A percentile compares a stretch with the other conserved stretches of the same genome.
These are phyloP conservation scores for Drosophila biarmipes DNA, from an alignment of 1,140 invertebrate species.

Conservation along the genomic window DNA sequence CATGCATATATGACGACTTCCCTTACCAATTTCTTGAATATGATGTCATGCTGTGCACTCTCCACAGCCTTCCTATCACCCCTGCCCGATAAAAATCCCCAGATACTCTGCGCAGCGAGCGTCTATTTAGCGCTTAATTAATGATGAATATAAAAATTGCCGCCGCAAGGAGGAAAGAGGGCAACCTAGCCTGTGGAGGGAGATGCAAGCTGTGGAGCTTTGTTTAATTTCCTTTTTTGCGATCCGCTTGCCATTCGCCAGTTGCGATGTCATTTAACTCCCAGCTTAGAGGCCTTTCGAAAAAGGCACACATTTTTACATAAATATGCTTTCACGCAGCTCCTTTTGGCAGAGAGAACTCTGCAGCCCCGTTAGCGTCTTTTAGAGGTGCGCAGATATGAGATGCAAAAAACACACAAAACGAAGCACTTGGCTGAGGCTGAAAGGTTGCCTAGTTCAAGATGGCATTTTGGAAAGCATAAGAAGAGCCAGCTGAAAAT, in stretches of 20 bases:
- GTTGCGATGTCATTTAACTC: slow-evolving; percentile 52
- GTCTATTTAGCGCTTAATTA: slow-evolving; percentile 81
- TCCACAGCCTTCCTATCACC: slow-evolving; percentile 6
- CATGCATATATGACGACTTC: slow-evolving; percentile 29
- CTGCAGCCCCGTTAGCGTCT: slow-evolving; percentile 33
- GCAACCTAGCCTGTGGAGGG: not conserved
- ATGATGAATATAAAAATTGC: slow-evolving; percentile 82
- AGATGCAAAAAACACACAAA: slow-evolving; percentile 38
- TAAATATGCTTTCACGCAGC: slow-evolving; percentile 80
- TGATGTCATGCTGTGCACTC: slow-evolving; percentile 69
- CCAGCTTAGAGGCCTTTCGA: slow-evolving; percentile 45
- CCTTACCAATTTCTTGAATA: slow-evolving; percentile 69
- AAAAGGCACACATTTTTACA: slow-evolving; percentile 51
- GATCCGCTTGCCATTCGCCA: slow-evolving; percentile 41
- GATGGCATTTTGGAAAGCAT: not conserved
- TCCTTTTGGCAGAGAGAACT: slow-evolving; percentile 11
- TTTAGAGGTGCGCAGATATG: slow-evolving; percentile 31
- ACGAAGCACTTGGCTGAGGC: slow-evolving; percentile 1
- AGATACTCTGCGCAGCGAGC: slow-evolving; percentile 65
- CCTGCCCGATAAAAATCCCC: slow-evolving; percentile 17
- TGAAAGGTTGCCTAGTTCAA: slow-evolving; percentile 16
- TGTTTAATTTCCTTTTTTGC: slow-evolving; percentile 19
- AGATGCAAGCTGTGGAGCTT: slow-evolving; percentile 8
- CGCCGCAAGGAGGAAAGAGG: slow-evolving; percentile 34
- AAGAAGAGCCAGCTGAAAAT: not conserved